Evolutionary conservation across 2,113 vertebrate genomes (phyloP), one percentile per base, ranked within the genome.

Genomic region (Peromyscus leucopus): DNA sequence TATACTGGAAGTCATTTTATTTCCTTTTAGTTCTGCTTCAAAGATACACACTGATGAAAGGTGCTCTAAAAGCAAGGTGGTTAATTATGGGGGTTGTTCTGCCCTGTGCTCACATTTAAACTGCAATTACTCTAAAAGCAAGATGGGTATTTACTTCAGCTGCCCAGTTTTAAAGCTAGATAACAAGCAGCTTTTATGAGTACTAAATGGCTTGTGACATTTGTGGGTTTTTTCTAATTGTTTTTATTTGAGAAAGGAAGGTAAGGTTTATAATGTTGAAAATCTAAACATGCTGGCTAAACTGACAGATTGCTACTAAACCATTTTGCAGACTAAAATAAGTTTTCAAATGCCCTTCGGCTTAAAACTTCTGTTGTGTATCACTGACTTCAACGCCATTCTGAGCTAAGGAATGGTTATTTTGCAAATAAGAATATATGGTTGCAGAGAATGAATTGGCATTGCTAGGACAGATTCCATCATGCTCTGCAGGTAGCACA

Each of bases 21-120:
- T 96, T 98, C 69, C 75, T 91, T 95, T 97, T 97, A 96, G 96
- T 96, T 97, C 89, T 93, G 72, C 91, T 97, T 97, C 95, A 97
- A 89, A 97, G 92, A 95, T 61, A 57, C 24, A 95, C 63, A 87
- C 55, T 92, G 94, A 97, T 95, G 88, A 96, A 93, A 90, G 91
- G 71, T 95, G 36, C 92, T 95, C 86, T 89, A 69, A 96, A 97
- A 79, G 57, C 89, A 87, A 94, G 82, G 91, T 94, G 89, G 85
- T 89, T 97, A 96, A 97, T 97, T 97, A 88, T 31, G 10, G 69
- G 76, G 59, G 76, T 74, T 96, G 89, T 89, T 97, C 24, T 89
- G 72, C 94, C 90, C 89, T 82, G 36, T 78, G 48, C 74, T 78
- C 74, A 79, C 82, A 91, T 42, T 94, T 84, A 96, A 97, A 86